Evolutionary conservation across 2,797 vertebrate genomes (phyloP), one percentile per base, ranked within the genome.

Genomic region (Odontamblyopus lacepedii): DNA sequence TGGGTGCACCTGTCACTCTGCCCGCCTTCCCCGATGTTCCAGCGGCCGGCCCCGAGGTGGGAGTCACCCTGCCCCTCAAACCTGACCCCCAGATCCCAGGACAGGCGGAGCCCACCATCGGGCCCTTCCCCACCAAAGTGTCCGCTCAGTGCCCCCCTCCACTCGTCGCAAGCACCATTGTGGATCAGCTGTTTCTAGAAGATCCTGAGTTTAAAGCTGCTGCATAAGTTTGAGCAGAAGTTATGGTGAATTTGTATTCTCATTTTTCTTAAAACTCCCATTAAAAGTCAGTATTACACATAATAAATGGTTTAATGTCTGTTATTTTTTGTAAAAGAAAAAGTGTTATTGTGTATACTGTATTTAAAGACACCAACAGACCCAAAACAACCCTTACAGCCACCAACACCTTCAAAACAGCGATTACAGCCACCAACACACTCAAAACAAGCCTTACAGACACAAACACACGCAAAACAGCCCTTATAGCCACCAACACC

Each of bases 41-140:
- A 0, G 69, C 4, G 0, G 73, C 12, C 0, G 82, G 74, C 5
- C 72, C 72, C 0, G 71, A 73, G 16, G 56, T 6, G 0, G 83
- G 78, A 7, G 86, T 88, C 44, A 71, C 48, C 1, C 76, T 91
- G 73, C 82, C 80, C 0, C 23, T 84, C 15, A 85, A 78, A 38
- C 86, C 78, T 0, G 92, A 93, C 84, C 89, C 92, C 0, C 50
- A 92, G 41, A 91, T 92, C 69, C 90, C 91, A 0, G 87, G 82
- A 19, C 0, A 68, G 60, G 72, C 0, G 6, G 87, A 93, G 16
- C 90, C 92, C 11, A 19, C 2, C 67, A 81, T 94, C 60, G 0
- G 26, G 5, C 4, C 78, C 59, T 93, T 86, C 81, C 92, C 93
- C 38, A 41, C 63, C 13, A 6, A 78, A 4, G 0, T 73, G 3